These are phyloP conservation scores for Cololabis saira DNA, from an alignment of 2,113 vertebrate species.

Conservation along the genomic window DNA sequence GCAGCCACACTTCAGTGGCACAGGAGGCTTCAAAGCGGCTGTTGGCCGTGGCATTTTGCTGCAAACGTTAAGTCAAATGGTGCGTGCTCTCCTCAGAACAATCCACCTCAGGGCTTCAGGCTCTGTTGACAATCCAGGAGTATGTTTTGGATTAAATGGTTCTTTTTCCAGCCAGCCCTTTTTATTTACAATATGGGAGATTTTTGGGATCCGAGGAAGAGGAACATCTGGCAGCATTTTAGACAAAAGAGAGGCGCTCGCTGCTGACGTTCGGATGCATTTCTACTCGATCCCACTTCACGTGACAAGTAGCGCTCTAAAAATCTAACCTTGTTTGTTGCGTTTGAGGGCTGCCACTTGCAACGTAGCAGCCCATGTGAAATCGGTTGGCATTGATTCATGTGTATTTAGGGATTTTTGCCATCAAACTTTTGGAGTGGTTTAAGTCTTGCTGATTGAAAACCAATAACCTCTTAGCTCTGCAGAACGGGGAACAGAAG, in stretches of 20 bases:
- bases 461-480: background rate
- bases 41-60: conserved; percentile 30
- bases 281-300: conserved; percentile 28
- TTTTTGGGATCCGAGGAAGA: conserved; percentile 50
- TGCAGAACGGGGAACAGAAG: background rate
- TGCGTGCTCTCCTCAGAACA: conserved; percentile 59
- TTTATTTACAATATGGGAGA: conserved; percentile 66
- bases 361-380: conserved; percentile 14
- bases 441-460: background rate
- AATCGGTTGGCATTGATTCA: background rate
- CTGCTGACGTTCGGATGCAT: conserved; percentile 35
- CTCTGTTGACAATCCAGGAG: conserved; percentile 60
- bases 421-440: background rate
- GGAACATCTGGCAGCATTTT: conserved; percentile 75
- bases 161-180: conserved; percentile 50
- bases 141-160: conserved; percentile 72
- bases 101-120: conserved; percentile 22
- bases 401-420: conserved; percentile 1
- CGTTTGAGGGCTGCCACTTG: conserved; percentile 7
- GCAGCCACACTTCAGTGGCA: conserved; percentile 12
- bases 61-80: conserved; percentile 60
- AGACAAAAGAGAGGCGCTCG: conserved; percentile 34
- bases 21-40: conserved; percentile 23
- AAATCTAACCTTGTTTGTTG: conserved; percentile 6
- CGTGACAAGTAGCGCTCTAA: conserved; percentile 17